Evolutionary conservation across 2,797 vertebrate genomes (phyloP).

Genomic region (Hybognathus amarus): DNA sequence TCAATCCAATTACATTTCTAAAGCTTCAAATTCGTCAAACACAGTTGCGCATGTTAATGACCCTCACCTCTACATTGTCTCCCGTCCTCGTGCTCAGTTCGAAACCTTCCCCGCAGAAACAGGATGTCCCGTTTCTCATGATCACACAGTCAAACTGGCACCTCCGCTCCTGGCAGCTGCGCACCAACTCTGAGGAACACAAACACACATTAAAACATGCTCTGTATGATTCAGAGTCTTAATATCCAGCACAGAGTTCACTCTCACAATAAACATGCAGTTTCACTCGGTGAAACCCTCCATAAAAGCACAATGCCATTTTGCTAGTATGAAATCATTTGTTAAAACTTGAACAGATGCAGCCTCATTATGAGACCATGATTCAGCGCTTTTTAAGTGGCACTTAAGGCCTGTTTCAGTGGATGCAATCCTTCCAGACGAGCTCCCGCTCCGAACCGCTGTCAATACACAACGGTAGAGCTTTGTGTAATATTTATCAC

Average conservation of each 20-base stretch:
- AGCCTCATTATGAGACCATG: slow-evolving; percentile 33
- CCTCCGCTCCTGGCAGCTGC: slow-evolving; percentile 76
- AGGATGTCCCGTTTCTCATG: slow-evolving; percentile 76
- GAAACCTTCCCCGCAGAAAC: slow-evolving; percentile 82
- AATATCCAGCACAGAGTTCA: background rate
- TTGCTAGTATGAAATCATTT: slow-evolving; percentile 11
- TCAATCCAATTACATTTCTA: background rate
- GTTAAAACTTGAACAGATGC: slow-evolving; percentile 36
- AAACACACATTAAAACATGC: slow-evolving; percentile 34
- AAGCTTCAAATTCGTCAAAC: background rate
- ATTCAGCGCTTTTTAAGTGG: slow-evolving; percentile 35
- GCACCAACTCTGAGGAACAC: slow-evolving; percentile 74
- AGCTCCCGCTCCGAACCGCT: slow-evolving; percentile 40
- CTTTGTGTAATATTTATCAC: slow-evolving; percentile 40
- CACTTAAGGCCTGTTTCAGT: slow-evolving; percentile 48
- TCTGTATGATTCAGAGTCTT: slow-evolving; percentile 28
- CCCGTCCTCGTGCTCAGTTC: slow-evolving; percentile 74
- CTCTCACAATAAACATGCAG: background rate
- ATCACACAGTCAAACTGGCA: slow-evolving; percentile 83
- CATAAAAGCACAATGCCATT: slow-evolving; percentile 3
- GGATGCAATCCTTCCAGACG: slow-evolving; percentile 40
- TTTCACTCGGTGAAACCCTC: background rate
- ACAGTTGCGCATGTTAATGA: background rate
- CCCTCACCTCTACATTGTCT: slow-evolving; percentile 80
- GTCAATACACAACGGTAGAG: slow-evolving; percentile 48